A percentile compares a stretch with the other conserved stretches of the same genome.
Conservation (phyloP, 2,797 vertebrate genomes). For the Selene dorsalis region DNA sequence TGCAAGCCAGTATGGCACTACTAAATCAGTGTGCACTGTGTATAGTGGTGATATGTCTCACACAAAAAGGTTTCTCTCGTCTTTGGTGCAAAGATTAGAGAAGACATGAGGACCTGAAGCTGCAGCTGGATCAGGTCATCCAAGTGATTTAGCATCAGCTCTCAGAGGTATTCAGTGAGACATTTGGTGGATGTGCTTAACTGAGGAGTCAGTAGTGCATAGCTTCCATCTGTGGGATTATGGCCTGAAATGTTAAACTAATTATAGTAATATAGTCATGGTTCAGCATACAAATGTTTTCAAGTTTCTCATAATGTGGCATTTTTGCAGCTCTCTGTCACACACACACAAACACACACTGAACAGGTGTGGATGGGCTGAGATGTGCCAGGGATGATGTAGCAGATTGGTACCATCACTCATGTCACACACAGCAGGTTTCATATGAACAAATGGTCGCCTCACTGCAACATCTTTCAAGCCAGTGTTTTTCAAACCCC, state of each 20-base stretch:
- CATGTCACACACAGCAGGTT: not conserved
- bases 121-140: conserved; percentile 53
- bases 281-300: conserved; percentile 26
- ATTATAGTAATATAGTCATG: conserved; percentile 31
- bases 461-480: not conserved
- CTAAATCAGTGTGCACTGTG: not conserved
- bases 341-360: not conserved
- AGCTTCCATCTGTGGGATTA: conserved; percentile 53
- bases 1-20: not conserved
- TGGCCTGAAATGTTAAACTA: conserved; percentile 47
- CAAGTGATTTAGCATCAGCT: conserved; percentile 49
- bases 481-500: not conserved
- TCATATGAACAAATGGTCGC: conserved; percentile 9
- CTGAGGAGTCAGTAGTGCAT: conserved; percentile 53
- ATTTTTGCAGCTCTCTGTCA: conserved; percentile 9
- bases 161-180: conserved; percentile 46
- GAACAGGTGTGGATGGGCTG: conserved; percentile 22
- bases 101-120: not conserved
- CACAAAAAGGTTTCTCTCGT: not conserved
- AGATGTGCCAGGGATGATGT: not conserved
- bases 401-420: not conserved
- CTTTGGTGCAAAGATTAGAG: conserved; percentile 12
- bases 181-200: conserved; percentile 51
- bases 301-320: conserved; percentile 5
- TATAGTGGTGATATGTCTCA: not conserved